These are phyloP conservation scores for Cecidostiba fungosa DNA, from an alignment of 2,888 invertebrate species.

Conservation along the genomic window DNA sequence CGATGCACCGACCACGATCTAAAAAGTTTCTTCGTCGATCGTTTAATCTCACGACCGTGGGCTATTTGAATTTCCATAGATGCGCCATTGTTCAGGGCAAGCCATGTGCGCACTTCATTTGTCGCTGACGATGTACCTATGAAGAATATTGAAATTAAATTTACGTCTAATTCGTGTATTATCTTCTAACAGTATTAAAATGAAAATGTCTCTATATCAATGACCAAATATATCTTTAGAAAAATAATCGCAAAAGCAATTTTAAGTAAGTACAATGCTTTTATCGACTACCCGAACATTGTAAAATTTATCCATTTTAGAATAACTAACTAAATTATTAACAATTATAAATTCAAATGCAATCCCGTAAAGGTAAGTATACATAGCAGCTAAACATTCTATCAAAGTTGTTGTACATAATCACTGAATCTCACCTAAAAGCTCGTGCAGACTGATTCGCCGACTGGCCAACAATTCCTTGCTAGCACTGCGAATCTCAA, in stretches of 20 bases:
- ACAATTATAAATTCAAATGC: too few relatives aligned
- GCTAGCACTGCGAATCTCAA: conserved; percentile 80
- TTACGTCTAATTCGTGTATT: too few relatives aligned
- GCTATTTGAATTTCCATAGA: conserved; percentile 78
- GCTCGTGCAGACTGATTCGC: conserved; percentile 78
- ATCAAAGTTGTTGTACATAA: not conserved
- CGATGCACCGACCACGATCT: conserved; percentile 80
- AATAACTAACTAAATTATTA: too few relatives aligned
- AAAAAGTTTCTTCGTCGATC: conserved; percentile 77
- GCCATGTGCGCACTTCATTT: conserved; percentile 78
- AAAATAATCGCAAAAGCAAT: too few relatives aligned
- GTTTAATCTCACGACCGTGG: conserved; percentile 77
- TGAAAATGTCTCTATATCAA: not conserved
- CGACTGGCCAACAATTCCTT: conserved; percentile 81
- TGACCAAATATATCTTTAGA: too few relatives aligned
- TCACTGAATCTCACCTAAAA: conserved; percentile 77
- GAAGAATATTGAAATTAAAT: conserved; percentile 15
- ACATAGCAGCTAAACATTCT: too few relatives aligned
- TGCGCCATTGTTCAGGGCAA: conserved; percentile 78
- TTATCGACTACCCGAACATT: too few relatives aligned
- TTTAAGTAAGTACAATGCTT: too few relatives aligned
- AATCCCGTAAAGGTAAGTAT: too few relatives aligned
- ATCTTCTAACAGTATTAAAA: not conserved
- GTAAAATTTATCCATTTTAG: too few relatives aligned
- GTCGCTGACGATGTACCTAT: conserved; percentile 74